Evolutionary conservation across 2,888 invertebrate species (phyloP).

Genomic region (Apoda limacodes): DNA sequence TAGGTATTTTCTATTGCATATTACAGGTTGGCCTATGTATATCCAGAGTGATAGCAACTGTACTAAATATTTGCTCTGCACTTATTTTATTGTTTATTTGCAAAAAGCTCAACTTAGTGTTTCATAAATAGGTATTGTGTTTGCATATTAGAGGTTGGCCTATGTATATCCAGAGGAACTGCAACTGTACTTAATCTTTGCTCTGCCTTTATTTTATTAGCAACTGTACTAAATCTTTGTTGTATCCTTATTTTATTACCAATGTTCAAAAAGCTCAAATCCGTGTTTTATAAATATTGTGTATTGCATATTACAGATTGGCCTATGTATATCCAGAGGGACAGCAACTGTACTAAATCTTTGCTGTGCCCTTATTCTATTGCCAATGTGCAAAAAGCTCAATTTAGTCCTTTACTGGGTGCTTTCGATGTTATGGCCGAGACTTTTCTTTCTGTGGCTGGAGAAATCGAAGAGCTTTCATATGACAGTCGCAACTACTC

Average conservation of each 20-base stretch:
- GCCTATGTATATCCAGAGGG: constrained; percentile 65
- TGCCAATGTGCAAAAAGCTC: constrained; percentile 66
- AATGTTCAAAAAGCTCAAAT: constrained; percentile 64
- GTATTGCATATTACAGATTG: constrained; percentile 44
- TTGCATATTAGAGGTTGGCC: too few species aligned
- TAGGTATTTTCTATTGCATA: constrained; percentile 17
- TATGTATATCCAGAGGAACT: too few species aligned
- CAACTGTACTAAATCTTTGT: constrained; percentile 58
- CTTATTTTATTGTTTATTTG: too few species aligned
- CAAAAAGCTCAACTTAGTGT: too few species aligned
- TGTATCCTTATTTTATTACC: constrained; percentile 54
- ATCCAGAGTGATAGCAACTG: too few species aligned
- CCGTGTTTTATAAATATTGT: constrained; percentile 1
- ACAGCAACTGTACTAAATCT: constrained; percentile 63
- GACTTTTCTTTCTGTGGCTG: constrained; percentile 56
- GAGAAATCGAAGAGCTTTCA: constrained; percentile 65
- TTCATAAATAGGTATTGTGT: too few species aligned
- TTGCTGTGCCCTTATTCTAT: constrained; percentile 47
- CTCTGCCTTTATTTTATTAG: too few species aligned
- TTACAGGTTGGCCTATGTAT: too few species aligned
- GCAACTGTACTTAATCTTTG: too few species aligned
- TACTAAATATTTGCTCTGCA: too few species aligned
- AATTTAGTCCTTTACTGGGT: constrained; percentile 49
- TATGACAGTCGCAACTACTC: constrained; percentile 60
- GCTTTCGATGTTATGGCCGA: constrained; percentile 44